Base-by-base conservation (phyloP, 2,113 vertebrate genomes). In the Lepisosteus oculatus region DNA sequence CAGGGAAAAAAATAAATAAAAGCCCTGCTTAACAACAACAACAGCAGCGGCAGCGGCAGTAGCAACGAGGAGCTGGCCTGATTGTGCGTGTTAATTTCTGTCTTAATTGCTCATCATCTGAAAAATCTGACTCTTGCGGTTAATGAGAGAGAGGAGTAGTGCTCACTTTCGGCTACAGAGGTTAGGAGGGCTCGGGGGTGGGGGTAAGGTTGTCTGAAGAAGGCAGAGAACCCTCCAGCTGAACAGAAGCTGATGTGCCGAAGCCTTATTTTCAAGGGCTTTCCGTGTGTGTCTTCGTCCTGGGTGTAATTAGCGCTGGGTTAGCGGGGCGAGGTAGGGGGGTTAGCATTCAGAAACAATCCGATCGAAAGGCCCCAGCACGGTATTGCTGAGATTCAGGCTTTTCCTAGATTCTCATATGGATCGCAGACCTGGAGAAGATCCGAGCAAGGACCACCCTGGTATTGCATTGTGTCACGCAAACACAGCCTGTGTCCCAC, bases 31-130 rank as follows among this genome's bases (percentile, higher is more conserved):
- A 75, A 84, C 83, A 83, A 79, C 82, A 77, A 45, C 55, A 43
- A 67, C 51, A 61, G 66, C 62, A 55, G 14, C 72, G 78, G 57
- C 71, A 77, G 61, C 69, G 69, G 68, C 76, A 74, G 56, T 81
- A 83, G 84, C 84, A 84, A 81, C 88, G 67, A 73, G 90, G 88
- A 90, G 88, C 47, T 51, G 86, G 90, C 87, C 85, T 90, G 90
- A 91, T 91, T 88, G 90, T 82, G 81, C 90, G 88, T 81, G 85
- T 92, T 93, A 92, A 91, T 93, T 91, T 89, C 85, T 87, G 86
- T 81, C 89, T 91, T 93, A 93, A 93, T 93, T 93, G 90, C 90
- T 92, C 86, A 83, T 92, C 90, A 90, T 91, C 88, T 92, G 88
- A 87, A 91, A 85, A 87, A 91, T 91, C 88, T 92, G 91, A 92